Evolutionary conservation across 2,797 vertebrate species (phyloP), one percentile per base, ranked within the genome.

Genomic region (Fratercula arctica): DNA sequence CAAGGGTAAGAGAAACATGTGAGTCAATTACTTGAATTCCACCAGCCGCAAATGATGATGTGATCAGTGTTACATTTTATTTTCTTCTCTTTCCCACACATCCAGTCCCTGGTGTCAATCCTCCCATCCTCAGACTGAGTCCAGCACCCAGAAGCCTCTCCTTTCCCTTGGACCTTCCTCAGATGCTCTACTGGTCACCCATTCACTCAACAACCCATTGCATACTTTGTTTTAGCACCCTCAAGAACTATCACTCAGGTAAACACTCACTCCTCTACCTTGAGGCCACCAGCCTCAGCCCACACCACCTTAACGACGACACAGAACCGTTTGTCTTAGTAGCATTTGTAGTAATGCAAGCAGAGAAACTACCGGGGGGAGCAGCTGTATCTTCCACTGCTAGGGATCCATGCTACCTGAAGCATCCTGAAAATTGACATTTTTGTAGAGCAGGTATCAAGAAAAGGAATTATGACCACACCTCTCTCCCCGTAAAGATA

Each of bases 401-500:
- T 20, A 33, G 48, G 48, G 37, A 61, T 9, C 15, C 81, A 41
- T 1, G 0, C 7, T 2, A 53, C 5, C 28, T 23, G 3, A 48
- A 63, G 16, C 0, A 29, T 3, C 66, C 77, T 19, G 14, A 8
- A 39, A 76, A 51, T 0, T 3, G 25, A 1, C 4, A 2, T 10
- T 80, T 70, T 15, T 84, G 19, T 11, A 67, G 11, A 84, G 48
- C 14, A 70, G 33, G 5, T 6, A 26, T 3, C 14, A 29, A 54
- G 26, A 26, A 23, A 19, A 74, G 43, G 12, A n/a, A 51, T 19
- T 59, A 43, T 3, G 13, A 26, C 2, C 29, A n/a, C 31, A 41
- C 16, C 6, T 4, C 10, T 33, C n/a, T 10, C 11, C 8, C 26
- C 3, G 1, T 23, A 31, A 74, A 57, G 53, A 0, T 5, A 41